These are phyloP conservation scores for Tetragnatha versicolor DNA, from an alignment of 1,140 invertebrate species.

Conservation along the genomic window DNA sequence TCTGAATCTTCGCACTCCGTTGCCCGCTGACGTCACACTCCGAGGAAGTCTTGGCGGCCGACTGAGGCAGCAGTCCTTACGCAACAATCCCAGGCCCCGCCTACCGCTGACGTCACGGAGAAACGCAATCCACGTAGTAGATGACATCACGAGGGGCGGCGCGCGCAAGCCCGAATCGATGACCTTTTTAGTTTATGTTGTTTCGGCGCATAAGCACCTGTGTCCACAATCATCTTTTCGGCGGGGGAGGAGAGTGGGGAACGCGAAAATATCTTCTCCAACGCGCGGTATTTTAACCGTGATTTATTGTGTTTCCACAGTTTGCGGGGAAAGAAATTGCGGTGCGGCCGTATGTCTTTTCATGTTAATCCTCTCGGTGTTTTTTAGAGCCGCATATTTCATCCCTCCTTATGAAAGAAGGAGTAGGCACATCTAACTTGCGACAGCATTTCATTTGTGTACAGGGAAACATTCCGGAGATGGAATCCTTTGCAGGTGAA, in stretches of 20 bases:
- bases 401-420: background rate
- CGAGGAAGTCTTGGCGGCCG: background rate
- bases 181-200: constrained; percentile 52
- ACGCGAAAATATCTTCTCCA: background rate
- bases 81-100: background rate
- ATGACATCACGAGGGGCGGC: constrained; percentile 34
- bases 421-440: no score
- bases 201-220: constrained; percentile 48
- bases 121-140: constrained; percentile 46
- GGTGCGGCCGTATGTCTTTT: no score
- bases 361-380: no score
- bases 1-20: background rate
- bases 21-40: background rate
- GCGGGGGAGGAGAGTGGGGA: background rate
- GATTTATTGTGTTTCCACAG: constrained; percentile 48
- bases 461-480: no score
- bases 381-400: no score
- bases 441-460: no score
- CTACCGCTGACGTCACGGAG: constrained; percentile 24
- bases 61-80: background rate
- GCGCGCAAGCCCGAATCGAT: constrained; percentile 42
- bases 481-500: no score
- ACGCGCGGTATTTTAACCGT: background rate
- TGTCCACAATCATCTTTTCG: constrained; percentile 38
- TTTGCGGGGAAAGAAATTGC: constrained; percentile 1